phyloP scores from a whole-genome alignment of 2,113 vertebrate species.

The Scytalopus superciliaris region DNA sequence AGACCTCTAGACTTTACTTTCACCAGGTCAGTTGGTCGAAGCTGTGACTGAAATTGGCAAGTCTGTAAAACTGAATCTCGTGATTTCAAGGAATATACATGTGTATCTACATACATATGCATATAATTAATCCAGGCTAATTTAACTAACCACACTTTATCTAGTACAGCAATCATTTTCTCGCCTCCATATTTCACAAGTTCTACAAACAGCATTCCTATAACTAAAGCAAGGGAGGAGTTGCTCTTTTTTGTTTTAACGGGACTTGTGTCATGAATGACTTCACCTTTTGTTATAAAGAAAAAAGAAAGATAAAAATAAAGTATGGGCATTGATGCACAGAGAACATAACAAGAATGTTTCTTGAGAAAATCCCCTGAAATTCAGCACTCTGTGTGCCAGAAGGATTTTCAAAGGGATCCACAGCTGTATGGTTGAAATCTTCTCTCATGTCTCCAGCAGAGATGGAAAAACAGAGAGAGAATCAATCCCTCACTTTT shows the following conservation, averaged over 20 bases:
- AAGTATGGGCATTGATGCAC: neutral
- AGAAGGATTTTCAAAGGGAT: neutral
- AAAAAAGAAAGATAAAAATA: neutral
- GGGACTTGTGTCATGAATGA: neutral
- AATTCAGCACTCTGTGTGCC: neutral
- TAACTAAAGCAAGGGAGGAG: neutral
- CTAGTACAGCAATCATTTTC: neutral
- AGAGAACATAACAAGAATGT: neutral
- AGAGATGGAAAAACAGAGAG: neutral
- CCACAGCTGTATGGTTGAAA: neutral
- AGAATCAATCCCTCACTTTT: neutral
- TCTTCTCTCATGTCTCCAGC: neutral
- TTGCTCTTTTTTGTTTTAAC: neutral
- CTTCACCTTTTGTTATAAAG: neutral
- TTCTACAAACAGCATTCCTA: neutral
- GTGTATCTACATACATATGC: neutral
- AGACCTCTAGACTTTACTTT: neutral
- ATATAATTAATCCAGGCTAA: neutral
- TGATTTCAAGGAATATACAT: neutral
- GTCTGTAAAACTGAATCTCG: neutral
- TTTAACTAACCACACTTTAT: neutral
- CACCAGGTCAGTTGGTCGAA: neutral
- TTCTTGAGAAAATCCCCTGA: neutral
- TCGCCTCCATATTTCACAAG: neutral
- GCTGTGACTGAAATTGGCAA: neutral